Evolutionary conservation across 1,140 invertebrate species (phyloP).

Genomic region (Scaptodrosophila lebanonensis): DNA sequence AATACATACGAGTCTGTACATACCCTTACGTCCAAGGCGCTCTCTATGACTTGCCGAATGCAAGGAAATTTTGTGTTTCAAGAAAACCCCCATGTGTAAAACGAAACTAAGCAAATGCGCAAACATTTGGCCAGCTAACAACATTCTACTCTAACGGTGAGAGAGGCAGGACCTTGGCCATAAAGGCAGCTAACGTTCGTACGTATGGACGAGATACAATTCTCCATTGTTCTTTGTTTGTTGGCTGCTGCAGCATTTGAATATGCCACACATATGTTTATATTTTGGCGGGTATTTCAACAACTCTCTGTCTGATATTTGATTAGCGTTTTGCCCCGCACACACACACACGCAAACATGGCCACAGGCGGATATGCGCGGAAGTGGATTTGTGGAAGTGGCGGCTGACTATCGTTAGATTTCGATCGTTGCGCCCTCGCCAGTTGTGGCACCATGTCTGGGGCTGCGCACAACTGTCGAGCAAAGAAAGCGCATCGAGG

Average conservation of each 20-base stretch:
- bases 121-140: no score
- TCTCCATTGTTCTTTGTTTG: background rate
- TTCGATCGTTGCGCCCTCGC: conserved; percentile 48
- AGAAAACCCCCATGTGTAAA: conserved; percentile 12
- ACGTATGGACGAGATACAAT: conserved; percentile 23
- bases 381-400: conserved; percentile 32
- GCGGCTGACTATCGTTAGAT: conserved; percentile 42
- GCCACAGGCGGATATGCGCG: conserved; percentile 7
- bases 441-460: background rate
- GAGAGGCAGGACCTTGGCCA: no score
- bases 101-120: background rate
- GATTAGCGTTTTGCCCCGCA: conserved; percentile 48
- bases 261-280: conserved; percentile 44
- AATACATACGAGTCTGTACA: no score
- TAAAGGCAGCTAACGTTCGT: no score
- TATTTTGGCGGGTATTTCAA: conserved; percentile 60
- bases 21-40: no score
- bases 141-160: no score
- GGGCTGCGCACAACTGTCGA: conserved; percentile 33
- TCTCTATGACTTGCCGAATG: conserved; percentile 54
- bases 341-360: conserved; percentile 27
- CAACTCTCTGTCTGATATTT: conserved; percentile 39
- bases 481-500: conserved; percentile 40
- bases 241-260: no score
- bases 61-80: conserved; percentile 11